A percentile compares a stretch with the other conserved stretches of the same genome.
Evolutionary conservation across 2,888 invertebrate species (phyloP).

Genomic region (Hydrotaea cyrtoneurina): DNA sequence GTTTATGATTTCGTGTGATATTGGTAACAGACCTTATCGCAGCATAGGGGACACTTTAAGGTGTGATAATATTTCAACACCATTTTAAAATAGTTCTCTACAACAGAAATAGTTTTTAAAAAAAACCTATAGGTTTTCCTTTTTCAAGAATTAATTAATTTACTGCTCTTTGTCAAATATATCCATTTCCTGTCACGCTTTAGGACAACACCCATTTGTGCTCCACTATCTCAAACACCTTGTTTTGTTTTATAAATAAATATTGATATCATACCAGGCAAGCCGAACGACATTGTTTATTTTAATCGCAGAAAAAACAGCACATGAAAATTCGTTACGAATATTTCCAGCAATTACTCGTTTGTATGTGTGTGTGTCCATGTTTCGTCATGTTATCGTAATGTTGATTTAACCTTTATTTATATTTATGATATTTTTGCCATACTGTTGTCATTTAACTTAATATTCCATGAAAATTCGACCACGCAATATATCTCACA

Average conservation of each 20-base stretch:
- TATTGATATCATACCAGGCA: conserved; percentile 2
- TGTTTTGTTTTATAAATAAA: conserved; percentile 31
- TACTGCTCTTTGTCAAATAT: too few species aligned
- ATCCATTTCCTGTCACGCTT: not conserved
- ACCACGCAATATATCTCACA: not conserved
- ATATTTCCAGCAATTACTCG: not conserved
- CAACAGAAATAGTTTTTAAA: too few species aligned
- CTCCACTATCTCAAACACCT: conserved; percentile 3
- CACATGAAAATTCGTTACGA: conserved; percentile 1
- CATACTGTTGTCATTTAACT: conserved; percentile 36
- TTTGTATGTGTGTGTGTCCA: not conserved
- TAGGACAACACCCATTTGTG: not conserved
- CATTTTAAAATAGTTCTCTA: too few species aligned
- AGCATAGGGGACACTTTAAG: not conserved
- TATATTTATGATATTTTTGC: conserved; percentile 10
- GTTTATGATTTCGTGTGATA: not conserved
- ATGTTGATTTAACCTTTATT: conserved; percentile 47
- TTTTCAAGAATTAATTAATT: too few species aligned
- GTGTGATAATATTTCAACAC: not conserved
- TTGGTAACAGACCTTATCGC: not conserved
- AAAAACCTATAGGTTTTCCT: too few species aligned
- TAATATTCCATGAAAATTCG: not conserved
- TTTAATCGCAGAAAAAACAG: not conserved
- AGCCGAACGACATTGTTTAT: not conserved
- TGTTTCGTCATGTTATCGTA: conserved; percentile 1